A percentile compares a stretch with the other conserved stretches of the same genome.
These are phyloP conservation scores for Taxidea taxus DNA, from an alignment of 2,113 vertebrate genomes.

Conservation along the genomic window DNA sequence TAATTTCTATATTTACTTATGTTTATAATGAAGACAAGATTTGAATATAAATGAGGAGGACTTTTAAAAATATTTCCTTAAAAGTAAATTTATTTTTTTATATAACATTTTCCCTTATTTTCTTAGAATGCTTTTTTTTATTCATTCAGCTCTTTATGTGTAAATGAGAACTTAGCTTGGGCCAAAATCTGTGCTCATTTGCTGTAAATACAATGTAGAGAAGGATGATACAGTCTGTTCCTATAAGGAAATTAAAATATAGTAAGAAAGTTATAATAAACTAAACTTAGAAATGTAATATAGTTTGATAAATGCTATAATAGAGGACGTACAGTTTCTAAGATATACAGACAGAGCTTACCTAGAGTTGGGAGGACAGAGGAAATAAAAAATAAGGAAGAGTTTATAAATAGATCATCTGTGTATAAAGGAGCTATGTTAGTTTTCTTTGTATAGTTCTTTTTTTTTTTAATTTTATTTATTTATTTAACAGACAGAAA, in stretches of 20 bases:
- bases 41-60: slow-evolving; percentile 20
- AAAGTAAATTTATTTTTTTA: slow-evolving; percentile 45
- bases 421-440: background rate
- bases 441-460: background rate
- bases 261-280: slow-evolving; percentile 23
- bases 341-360: background rate
- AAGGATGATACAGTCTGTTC: slow-evolving; percentile 37
- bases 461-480: too few species aligned
- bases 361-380: background rate
- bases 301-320: background rate
- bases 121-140: slow-evolving; percentile 2
- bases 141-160: slow-evolving; percentile 43
- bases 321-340: background rate
- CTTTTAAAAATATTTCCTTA: slow-evolving; percentile 23
- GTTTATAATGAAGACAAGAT: slow-evolving; percentile 31
- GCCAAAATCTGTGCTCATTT: slow-evolving; percentile 60
- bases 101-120: slow-evolving; percentile 37
- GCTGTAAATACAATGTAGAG: slow-evolving; percentile 33
- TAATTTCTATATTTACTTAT: slow-evolving; percentile 64
- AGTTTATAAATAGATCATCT: background rate
- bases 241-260: background rate
- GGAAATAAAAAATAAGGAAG: background rate
- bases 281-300: slow-evolving; percentile 18
- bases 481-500: too few species aligned
- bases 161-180: slow-evolving; percentile 41